Conservation (phyloP, 2,888 invertebrate species). For the Ferdinandea cuprea region DNA sequence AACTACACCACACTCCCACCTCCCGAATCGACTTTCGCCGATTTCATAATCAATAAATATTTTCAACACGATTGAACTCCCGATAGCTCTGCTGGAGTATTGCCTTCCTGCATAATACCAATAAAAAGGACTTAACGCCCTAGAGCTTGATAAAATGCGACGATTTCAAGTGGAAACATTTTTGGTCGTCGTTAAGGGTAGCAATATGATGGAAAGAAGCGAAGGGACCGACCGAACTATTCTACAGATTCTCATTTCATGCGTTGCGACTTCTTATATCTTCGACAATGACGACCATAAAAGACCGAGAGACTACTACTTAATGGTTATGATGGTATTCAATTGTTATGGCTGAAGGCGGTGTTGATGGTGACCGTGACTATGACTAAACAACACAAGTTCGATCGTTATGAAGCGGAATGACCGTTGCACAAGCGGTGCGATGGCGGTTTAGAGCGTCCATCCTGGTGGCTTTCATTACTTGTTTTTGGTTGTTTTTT, state of each 20-base stretch:
- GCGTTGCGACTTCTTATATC: not conserved
- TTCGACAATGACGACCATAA: not conserved
- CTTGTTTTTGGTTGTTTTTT: slow-evolving; percentile 8
- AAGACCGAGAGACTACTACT: slow-evolving; percentile 33
- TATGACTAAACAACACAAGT: slow-evolving; percentile 35
- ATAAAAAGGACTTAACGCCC: slow-evolving; percentile 22
- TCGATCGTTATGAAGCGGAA: slow-evolving; percentile 33
- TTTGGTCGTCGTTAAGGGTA: slow-evolving; percentile 13
- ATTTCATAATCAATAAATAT: slow-evolving; percentile 72
- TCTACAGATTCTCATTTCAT: slow-evolving; percentile 6
- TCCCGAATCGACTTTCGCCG: too few species aligned
- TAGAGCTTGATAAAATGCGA: slow-evolving; percentile 7
- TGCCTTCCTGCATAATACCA: slow-evolving; percentile 44
- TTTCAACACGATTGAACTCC: slow-evolving; percentile 71
- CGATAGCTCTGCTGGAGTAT: slow-evolving; percentile 45
- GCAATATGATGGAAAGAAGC: not conserved
- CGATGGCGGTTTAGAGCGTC: not conserved
- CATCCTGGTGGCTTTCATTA: slow-evolving; percentile 36
- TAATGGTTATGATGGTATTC: slow-evolving; percentile 48
- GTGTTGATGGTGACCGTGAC: slow-evolving; percentile 38
- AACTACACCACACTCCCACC: slow-evolving; percentile 59
- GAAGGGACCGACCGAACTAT: not conserved
- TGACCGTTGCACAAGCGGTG: slow-evolving; percentile 17
- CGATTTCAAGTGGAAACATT: slow-evolving; percentile 43
- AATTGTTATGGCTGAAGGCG: slow-evolving; percentile 39